These are phyloP conservation scores for Poecile atricapillus DNA, from an alignment of 2,113 vertebrate species.

Conservation along the genomic window DNA sequence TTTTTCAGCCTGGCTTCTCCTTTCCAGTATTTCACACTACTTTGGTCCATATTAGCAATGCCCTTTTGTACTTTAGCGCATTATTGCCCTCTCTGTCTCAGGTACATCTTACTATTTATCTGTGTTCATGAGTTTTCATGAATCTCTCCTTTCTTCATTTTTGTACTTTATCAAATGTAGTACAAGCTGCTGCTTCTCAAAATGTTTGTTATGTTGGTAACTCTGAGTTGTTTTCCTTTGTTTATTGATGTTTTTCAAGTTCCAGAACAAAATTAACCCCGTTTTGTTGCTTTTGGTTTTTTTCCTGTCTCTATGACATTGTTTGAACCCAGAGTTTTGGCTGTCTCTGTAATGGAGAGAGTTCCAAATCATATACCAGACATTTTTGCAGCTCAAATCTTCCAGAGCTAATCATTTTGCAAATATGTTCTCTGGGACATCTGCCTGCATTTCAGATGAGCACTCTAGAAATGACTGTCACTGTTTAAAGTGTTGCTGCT, in stretches of 20 bases:
- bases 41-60: background rate
- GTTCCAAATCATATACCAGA: background rate
- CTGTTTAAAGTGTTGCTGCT: conserved; percentile 11
- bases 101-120: background rate
- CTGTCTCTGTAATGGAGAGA: background rate
- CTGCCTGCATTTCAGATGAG: conserved; percentile 39
- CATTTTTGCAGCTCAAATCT: conserved; percentile 6
- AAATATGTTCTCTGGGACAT: conserved; percentile 25
- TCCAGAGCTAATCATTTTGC: conserved; percentile 33
- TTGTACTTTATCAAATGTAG: background rate
- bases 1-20: background rate
- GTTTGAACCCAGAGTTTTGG: conserved; percentile 18
- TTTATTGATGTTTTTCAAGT: background rate
- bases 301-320: background rate
- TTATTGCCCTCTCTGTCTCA: background rate
- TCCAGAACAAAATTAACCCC: background rate
- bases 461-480: conserved; percentile 34
- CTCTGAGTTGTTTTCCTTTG: background rate
- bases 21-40: background rate
- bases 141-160: background rate
- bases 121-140: background rate
- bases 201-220: background rate
- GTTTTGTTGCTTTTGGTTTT: background rate
- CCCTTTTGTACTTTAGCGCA: background rate
- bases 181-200: background rate